Base-by-base conservation (phyloP, 2,797 vertebrate species). In the Neopelma chrysocephalum region DNA sequence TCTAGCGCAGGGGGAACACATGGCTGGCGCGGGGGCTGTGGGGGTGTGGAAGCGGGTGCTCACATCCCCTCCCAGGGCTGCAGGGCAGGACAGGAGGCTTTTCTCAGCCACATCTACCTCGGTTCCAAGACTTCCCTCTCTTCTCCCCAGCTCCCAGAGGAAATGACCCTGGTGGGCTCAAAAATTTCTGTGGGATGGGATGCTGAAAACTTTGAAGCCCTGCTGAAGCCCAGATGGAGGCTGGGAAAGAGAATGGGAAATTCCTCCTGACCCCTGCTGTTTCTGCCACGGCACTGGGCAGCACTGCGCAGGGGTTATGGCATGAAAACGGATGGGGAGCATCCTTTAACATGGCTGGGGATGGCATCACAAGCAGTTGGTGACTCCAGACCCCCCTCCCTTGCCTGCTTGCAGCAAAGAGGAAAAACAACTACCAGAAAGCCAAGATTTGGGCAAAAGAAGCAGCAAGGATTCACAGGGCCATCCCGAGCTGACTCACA, bases 141-240 rank as follows among this genome's bases (percentile, higher is more conserved):
- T 92, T 60, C 60, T 84, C 91, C 82, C 93, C 2, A 3, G 84
- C 84, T 94, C 97, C 91, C 96, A 95, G 89, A 96, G 97, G 97
- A 98, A 98, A 91, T 96, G 96, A 93, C 96, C 95, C 86, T 31
- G 77, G 94, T 86, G 93, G 94, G 54, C 95, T 82, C 75, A 87
- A 83, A 93, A 90, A 87, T 95, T 83, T 95, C 72, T 93, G 96
- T 95, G 91, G 96, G 96, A 95, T 82, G 86, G 51, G 94, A 94
- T 75, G 88, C 20, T 22, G 47, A 58, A 91, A 83, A 45, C 23
- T 31, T 87, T 27, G 34, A 61, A 85, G 53, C 18, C 29, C 3
- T 2, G 21, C 38, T 71, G 61, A 82, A 87, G 47, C 45, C 42
- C 15, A 36, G 50, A 15, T 18, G 2, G 45, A 72, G 38, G 73